Base-by-base conservation (phyloP, 1,140 invertebrate species). In the Drosophila nigrodunni region DNA sequence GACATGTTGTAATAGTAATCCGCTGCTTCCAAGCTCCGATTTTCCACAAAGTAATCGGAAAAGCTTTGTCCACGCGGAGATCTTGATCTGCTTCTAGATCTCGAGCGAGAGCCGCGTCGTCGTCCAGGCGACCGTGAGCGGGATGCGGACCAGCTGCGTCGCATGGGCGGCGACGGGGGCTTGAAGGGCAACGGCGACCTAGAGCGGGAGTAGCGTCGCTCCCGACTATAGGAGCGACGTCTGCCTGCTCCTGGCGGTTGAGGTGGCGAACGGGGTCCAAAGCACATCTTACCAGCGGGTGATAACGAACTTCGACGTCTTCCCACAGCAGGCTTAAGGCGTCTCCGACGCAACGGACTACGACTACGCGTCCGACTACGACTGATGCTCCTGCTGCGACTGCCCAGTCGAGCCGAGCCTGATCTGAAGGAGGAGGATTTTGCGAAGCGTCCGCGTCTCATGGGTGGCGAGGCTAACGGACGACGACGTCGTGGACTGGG, bases 81-180 rank as follows among this genome's bases (percentile, higher is more conserved):
- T 50, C 37, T 10, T 6, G 55, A 61, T 2, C 47, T 68, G 9
- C 43, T 71, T 0, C 59, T 66, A 1, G 83, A 81, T 50, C 65
- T 41, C 5, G 55, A 76, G 1, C 52, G 49, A 18, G 76, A 77
- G 37, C 70, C 72, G 13, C 34, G 72, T 3, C 55, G 57, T 3
- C 50, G 54, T 2, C 44, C 41, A 10, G 72, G 77, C 0, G 89
- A 83, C 13, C 78, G 72, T 3, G 82, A 76, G 2, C 78, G 55
- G 1, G 69, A 78, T 1, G 21, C 34, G 34, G 9, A 83, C 66
- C 81, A 81, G 52, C 88, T 92, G 41, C 85, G 90, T 21, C 82
- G 85, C 85, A 91, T 92, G 7, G 91, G 91, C n/a, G 91, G 91
- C 13, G 91, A 92, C 0, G 91, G 91, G 3, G 91, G 91, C 47